Base-by-base conservation (phyloP, 1,140 invertebrate species). In the Choristoneura fumiferana region DNA sequence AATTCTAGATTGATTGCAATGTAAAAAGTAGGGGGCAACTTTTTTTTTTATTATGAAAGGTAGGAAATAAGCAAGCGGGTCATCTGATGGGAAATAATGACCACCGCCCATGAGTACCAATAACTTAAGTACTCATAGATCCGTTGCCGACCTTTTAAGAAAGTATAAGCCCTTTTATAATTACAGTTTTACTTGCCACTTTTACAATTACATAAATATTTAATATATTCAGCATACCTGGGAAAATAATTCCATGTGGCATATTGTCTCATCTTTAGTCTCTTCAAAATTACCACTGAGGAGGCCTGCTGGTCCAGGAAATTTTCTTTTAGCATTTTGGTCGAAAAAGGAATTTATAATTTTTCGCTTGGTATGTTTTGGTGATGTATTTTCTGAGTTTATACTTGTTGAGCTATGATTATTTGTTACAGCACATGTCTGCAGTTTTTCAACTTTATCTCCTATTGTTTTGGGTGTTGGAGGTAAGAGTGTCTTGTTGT, bases 271-370 rank as follows among this genome's bases (percentile, higher is more conserved):
- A 69, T 86, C 73, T 53, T 75, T 70, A 39, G 70, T 74, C 18
- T 80, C 72, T 57, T 80, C 62, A 53, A 85, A 65, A 33, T 56
- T 68, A 36, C 76, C 75, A 37, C 71, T 77, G 15, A 87, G 66
- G 12, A 88, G 63, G 1, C 85, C 85, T 54, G 85, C 85, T 15
- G 85, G 85, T 0, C 85, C 85, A 10, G 85, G 85, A 61, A 88
- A 88, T 56, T 86, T 88, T 63, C 85, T 72, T 70, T 88, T 86
- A 38, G 57, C 81, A 58, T 78, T 76, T 10, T 80, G 72, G 72
- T 84, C 73, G 65, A 88, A 88, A 69, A 84, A 71, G 17, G 79
- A 76, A 68, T 81, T 76, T 18, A 88, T 81, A 18, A 88, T 76
- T 69, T 81, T 84, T 61, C 81, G 60, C 60, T 86, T 88, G 36